These are phyloP conservation scores for Hesperophylax magnus DNA, from an alignment of 1,140 invertebrate species.

Conservation along the genomic window DNA sequence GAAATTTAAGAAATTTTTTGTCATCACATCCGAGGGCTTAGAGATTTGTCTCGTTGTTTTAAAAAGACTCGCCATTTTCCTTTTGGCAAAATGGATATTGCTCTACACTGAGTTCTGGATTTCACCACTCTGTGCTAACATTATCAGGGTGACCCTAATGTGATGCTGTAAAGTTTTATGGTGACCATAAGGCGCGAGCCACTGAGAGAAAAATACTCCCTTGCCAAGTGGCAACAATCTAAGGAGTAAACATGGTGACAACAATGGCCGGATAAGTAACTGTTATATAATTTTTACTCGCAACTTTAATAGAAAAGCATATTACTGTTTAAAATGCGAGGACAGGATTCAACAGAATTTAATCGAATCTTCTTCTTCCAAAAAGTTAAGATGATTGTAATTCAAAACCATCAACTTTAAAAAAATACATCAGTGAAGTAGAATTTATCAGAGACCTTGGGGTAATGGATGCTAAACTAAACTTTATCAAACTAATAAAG, in stretches of 20 bases:
- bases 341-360: background rate
- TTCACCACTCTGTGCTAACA: background rate
- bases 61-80: background rate
- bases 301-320: conserved; percentile 2
- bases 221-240: conserved; percentile 16
- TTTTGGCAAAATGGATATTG: background rate
- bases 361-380: too few species aligned
- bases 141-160: conserved; percentile 44
- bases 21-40: too few species aligned
- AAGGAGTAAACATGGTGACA: background rate
- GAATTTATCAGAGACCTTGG: too few species aligned
- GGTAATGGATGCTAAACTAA: too few species aligned
- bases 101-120: background rate
- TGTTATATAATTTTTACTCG: background rate
- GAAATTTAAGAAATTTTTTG: too few species aligned
- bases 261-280: background rate
- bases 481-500: too few species aligned
- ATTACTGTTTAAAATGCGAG: background rate
- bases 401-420: too few species aligned
- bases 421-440: too few species aligned
- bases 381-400: too few species aligned
- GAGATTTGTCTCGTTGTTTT: too few species aligned
- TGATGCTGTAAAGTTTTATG: conserved; percentile 45
- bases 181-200: background rate
- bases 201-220: background rate